phyloP scores from a whole-genome alignment of 1,140 invertebrate species.

The Panagrolaimus sp. region DNA sequence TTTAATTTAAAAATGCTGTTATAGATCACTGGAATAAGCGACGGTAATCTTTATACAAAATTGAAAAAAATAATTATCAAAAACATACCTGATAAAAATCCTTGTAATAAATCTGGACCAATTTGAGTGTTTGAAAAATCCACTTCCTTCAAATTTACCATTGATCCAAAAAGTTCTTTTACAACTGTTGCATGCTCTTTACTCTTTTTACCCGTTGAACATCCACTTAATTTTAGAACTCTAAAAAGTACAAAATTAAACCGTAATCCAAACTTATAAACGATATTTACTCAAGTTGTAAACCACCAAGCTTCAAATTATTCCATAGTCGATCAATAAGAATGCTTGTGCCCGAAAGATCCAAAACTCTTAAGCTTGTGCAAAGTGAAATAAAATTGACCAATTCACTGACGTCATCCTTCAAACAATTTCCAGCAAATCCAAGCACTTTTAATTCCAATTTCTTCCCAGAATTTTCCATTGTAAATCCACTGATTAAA shows the following conservation, averaged over 20 bases:
- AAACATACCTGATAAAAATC: constrained; percentile 41
- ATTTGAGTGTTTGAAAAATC: constrained; percentile 42
- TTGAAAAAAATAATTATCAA: too few relatives aligned
- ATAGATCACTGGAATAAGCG: too few relatives aligned
- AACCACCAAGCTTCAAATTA: constrained; percentile 54
- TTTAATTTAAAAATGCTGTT: too few relatives aligned
- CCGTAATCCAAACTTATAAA: too few relatives aligned
- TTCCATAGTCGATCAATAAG: constrained; percentile 52
- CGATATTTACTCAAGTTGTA: constrained; percentile 53
- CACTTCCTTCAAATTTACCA: constrained; percentile 41
- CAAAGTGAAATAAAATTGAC: constrained; percentile 55
- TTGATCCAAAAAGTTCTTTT: constrained; percentile 41
- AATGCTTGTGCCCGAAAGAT: constrained; percentile 49
- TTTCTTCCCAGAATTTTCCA: constrained; percentile 24
- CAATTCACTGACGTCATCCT: constrained; percentile 42
- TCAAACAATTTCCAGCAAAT: constrained; percentile 41
- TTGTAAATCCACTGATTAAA: constrained; percentile 42
- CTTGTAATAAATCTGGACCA: constrained; percentile 44
- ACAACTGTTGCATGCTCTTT: constrained; percentile 31
- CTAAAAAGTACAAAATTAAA: too few relatives aligned
- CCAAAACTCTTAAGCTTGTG: constrained; percentile 42
- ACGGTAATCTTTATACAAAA: too few relatives aligned
- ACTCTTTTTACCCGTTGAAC: constrained; percentile 26
- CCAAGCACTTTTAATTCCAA: constrained; percentile 38
- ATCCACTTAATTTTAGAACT: constrained; percentile 36